These are phyloP conservation scores for Oenanthe melanoleuca DNA, from an alignment of 2,113 vertebrate genomes.

Conservation along the genomic window DNA sequence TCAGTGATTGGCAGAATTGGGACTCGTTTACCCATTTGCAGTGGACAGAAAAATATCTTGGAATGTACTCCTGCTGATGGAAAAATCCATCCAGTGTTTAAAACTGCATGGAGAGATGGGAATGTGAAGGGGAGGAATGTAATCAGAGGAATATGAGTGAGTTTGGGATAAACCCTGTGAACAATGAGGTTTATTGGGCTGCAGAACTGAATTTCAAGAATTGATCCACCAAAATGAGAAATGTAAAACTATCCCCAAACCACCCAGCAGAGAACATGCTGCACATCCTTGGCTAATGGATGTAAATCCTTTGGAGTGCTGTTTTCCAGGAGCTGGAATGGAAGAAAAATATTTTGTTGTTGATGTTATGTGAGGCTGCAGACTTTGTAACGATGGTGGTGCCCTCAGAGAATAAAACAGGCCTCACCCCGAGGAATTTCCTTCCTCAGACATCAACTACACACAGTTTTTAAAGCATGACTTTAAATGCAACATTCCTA, in stretches of 20 bases:
- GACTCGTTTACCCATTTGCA: rapidly evolving
- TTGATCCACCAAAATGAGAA: neutral
- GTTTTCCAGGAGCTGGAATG: neutral
- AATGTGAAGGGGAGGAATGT: neutral
- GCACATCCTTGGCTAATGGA: neutral
- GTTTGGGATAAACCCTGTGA: neutral
- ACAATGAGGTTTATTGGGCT: neutral
- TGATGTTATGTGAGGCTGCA: neutral
- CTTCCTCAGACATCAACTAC: neutral
- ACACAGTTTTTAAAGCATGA: neutral
- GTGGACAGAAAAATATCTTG: neutral
- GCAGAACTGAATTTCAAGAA: neutral
- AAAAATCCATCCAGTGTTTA: neutral
- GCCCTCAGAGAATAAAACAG: neutral
- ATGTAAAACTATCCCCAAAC: neutral
- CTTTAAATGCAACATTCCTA: neutral
- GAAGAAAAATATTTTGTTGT: neutral
- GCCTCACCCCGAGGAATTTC: neutral
- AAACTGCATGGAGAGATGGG: neutral
- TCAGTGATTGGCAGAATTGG: rapidly evolving
- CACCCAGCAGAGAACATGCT: neutral
- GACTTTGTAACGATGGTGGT: neutral
- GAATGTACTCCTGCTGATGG: neutral
- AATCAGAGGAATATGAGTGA: neutral
- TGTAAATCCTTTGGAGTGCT: neutral